A percentile compares a stretch with the other conserved stretches of the same genome.
phyloP scores from a whole-genome alignment of 2,113 vertebrate species.

The Psilopogon haemacephalus region DNA sequence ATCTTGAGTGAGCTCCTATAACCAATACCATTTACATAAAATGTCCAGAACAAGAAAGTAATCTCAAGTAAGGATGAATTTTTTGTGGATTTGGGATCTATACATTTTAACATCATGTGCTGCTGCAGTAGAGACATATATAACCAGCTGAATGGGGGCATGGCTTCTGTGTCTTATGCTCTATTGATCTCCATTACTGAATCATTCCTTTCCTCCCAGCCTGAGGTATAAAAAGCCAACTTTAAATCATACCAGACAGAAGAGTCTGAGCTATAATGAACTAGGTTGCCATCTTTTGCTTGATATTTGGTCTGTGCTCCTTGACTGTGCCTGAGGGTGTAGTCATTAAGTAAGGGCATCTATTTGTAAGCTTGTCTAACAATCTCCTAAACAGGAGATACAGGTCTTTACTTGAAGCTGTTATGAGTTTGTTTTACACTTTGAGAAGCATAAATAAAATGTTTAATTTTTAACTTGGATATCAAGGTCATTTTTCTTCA shows the following conservation, averaged over 20 bases:
- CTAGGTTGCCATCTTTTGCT: neutral
- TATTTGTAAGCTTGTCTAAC: neutral
- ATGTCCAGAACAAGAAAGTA: neutral
- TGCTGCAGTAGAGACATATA: neutral
- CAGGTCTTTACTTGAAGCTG: conserved; percentile 25
- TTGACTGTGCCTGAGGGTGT: neutral
- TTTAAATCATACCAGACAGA: neutral
- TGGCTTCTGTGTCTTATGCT: neutral
- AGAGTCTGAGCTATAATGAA: neutral
- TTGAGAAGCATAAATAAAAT: conserved; percentile 52
- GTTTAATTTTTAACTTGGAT: conserved; percentile 52
- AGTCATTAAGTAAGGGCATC: neutral
- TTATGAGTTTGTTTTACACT: conserved; percentile 36
- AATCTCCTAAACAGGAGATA: neutral
- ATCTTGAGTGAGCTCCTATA: neutral
- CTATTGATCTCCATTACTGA: neutral
- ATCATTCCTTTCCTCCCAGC: neutral
- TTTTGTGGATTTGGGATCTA: neutral
- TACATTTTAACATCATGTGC: neutral
- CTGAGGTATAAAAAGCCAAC: neutral
- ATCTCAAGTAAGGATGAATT: neutral
- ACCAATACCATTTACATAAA: neutral
- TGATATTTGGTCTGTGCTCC: neutral
- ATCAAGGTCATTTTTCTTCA: conserved; percentile 68
- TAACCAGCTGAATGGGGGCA: neutral